These are phyloP conservation scores for Anser brachyrhynchus DNA, from an alignment of 2,113 vertebrate genomes.

Conservation along the genomic window DNA sequence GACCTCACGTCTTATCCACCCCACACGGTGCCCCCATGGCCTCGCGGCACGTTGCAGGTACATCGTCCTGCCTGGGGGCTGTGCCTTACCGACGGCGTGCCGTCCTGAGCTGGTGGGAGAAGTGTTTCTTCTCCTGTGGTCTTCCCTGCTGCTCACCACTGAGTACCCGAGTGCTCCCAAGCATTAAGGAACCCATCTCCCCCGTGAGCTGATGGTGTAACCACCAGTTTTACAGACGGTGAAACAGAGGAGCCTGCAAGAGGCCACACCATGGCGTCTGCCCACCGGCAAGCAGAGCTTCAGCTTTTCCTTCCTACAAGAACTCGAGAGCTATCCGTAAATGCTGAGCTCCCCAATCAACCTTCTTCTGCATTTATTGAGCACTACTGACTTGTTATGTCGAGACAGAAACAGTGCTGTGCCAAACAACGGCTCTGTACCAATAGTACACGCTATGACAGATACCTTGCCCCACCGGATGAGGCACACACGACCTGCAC, in stretches of 20 bases:
- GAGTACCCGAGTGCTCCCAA: not conserved
- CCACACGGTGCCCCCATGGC: fast-evolving
- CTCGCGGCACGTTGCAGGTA: no score
- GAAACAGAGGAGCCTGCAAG: not conserved
- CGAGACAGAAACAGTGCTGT: no score
- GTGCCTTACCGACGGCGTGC: not conserved
- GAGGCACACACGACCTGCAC: no score
- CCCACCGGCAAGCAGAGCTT: not conserved
- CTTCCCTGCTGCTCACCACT: not conserved
- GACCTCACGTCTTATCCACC: not conserved
- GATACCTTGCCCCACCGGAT: no score
- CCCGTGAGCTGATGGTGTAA: not conserved
- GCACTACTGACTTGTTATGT: no score
- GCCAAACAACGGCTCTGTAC: no score
- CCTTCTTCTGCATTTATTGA: no score
- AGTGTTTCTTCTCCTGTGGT: not conserved
- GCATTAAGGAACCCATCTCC: not conserved
- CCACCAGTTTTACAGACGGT: fast-evolving
- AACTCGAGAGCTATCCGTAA: no score
- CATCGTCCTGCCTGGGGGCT: fast-evolving
- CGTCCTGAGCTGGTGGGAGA: not conserved
- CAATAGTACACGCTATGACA: no score
- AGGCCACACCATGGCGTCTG: not conserved
- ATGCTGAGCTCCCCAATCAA: no score
- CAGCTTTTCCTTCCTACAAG: no score